Evolutionary conservation across 2,797 vertebrate species (phyloP).

Genomic region (Erethizon dorsatum): DNA sequence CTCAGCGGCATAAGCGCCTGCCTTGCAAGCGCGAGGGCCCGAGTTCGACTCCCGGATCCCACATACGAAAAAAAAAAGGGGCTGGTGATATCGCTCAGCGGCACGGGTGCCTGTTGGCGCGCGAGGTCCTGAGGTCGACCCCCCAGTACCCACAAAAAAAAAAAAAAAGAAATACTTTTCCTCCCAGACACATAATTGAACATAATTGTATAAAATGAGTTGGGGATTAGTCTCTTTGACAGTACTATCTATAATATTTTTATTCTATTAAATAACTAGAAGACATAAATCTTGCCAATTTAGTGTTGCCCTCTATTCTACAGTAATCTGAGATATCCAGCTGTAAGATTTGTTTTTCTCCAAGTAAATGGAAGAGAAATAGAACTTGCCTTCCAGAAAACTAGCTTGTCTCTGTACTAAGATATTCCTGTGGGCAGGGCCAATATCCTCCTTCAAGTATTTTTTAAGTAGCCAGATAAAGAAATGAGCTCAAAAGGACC

Average conservation of each 20-base stretch:
- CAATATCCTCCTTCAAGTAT: neutral
- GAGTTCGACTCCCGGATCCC: too few relatives aligned
- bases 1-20: too few relatives aligned
- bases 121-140: too few relatives aligned
- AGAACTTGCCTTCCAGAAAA: neutral
- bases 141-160: too few relatives aligned
- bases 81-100: too few relatives aligned
- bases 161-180: neutral
- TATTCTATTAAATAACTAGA: neutral
- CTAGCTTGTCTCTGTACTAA: neutral
- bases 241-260: neutral
- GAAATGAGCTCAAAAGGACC: neutral
- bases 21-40: too few relatives aligned
- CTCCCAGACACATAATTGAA: neutral
- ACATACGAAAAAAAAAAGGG: too few relatives aligned
- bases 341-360: neutral
- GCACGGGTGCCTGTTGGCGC: too few relatives aligned
- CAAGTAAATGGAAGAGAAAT: neutral
- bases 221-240: neutral
- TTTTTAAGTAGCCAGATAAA: neutral
- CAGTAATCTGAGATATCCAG: neutral
- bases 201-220: neutral
- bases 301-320: neutral
- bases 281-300: neutral
- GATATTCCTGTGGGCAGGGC: fast-evolving